Conservation (phyloP, 2,888 invertebrate species). For the Seira sanloemensis region DNA sequence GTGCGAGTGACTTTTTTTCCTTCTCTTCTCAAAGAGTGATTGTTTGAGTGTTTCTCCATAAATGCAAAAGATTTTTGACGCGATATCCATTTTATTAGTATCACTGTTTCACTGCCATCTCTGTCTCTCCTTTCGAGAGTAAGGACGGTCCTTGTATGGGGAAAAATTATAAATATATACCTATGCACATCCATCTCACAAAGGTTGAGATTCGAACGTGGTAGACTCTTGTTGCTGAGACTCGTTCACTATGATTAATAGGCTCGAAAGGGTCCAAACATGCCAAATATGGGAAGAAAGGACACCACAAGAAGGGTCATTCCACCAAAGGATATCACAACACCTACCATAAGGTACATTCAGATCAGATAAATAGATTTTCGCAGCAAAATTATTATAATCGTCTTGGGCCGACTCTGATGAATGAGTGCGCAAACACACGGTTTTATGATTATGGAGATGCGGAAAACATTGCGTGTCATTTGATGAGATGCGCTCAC, state of each 20-base stretch:
- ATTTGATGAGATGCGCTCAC: too few species aligned
- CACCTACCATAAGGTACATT: constrained; percentile 72
- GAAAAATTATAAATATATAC: neutral
- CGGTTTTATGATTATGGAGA: constrained; percentile 6
- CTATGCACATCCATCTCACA: neutral
- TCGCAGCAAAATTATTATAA: too few species aligned
- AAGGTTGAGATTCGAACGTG: too few species aligned
- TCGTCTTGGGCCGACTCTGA: constrained; percentile 15
- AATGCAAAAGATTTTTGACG: neutral
- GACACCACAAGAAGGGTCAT: constrained; percentile 71
- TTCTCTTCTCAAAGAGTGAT: too few species aligned
- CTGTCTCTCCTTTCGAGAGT: neutral
- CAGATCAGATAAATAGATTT: too few species aligned
- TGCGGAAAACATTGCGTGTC: too few species aligned
- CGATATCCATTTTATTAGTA: neutral
- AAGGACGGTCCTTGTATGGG: constrained; percentile 22
- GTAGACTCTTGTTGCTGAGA: too few species aligned
- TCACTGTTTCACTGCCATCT: neutral
- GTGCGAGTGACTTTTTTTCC: too few species aligned
- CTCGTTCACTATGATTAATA: constrained; percentile 50
- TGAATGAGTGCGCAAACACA: constrained; percentile 15
- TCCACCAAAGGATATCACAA: constrained; percentile 72
- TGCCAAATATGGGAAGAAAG: constrained; percentile 73
- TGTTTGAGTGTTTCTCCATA: too few species aligned
- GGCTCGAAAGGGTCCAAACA: constrained; percentile 71